phyloP scores from a whole-genome alignment of 2,888 invertebrate species.

The Eristalis tenax region DNA sequence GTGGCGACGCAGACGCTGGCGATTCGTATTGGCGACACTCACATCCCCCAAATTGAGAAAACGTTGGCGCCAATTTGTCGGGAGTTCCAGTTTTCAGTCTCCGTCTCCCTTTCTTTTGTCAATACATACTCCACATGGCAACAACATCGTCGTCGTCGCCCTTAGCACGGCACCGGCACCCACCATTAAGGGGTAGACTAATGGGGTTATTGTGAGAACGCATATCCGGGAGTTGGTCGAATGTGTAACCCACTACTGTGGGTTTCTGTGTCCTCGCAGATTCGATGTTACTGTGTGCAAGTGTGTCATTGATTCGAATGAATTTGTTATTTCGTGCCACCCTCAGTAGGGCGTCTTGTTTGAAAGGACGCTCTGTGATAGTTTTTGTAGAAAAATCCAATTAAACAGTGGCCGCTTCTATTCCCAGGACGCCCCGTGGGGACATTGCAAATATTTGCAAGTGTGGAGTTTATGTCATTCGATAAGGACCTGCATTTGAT shows the following conservation, averaged over 20 bases:
- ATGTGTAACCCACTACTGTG: background rate
- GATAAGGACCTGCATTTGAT: background rate
- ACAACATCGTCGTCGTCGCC: slow-evolving; percentile 30
- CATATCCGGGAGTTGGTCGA: background rate
- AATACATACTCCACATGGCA: slow-evolving; percentile 34
- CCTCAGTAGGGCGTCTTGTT: background rate
- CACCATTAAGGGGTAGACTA: background rate
- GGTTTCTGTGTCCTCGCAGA: background rate
- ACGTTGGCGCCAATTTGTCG: slow-evolving; percentile 67
- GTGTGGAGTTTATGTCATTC: background rate
- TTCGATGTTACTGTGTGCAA: slow-evolving; percentile 17
- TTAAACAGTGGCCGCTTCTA: background rate
- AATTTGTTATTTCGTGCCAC: no score
- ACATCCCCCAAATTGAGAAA: slow-evolving; percentile 21
- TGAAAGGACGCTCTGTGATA: background rate
- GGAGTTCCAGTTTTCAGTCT: slow-evolving; percentile 37
- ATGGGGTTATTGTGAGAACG: slow-evolving; percentile 46
- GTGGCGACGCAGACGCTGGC: slow-evolving; percentile 45
- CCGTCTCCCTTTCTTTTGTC: slow-evolving; percentile 5
- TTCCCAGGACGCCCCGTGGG: background rate
- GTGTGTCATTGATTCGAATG: background rate
- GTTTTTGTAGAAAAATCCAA: background rate
- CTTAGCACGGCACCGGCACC: background rate
- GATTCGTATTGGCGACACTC: slow-evolving; percentile 44
- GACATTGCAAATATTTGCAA: background rate